Conservation (phyloP, 2,888 invertebrate genomes). For the Cryptophagus acutangulus region DNA sequence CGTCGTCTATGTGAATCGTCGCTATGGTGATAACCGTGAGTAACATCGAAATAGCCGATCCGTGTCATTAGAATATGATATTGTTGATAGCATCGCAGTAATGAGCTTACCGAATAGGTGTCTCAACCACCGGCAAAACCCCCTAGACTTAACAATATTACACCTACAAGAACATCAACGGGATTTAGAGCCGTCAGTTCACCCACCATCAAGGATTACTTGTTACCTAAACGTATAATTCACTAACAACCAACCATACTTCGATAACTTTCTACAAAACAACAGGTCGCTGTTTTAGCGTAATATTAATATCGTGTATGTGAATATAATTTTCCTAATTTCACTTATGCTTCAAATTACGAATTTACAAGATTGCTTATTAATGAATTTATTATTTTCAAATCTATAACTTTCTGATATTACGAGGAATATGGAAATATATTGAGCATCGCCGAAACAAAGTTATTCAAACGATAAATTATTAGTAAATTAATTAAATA, state of each 20-base stretch:
- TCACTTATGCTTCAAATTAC: no score
- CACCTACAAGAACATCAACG: slow-evolving; percentile 15
- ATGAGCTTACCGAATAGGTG: slow-evolving; percentile 30
- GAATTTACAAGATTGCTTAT: no score
- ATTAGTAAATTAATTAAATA: no score
- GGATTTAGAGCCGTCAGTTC: slow-evolving; percentile 6
- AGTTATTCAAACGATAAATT: no score
- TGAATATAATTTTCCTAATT: no score
- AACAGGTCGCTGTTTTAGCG: slow-evolving; percentile 5
- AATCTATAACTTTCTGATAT: no score
- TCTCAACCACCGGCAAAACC: slow-evolving; percentile 15
- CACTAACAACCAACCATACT: slow-evolving; percentile 11
- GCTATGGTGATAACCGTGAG: slow-evolving; percentile 22
- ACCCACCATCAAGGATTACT: slow-evolving; percentile 7
- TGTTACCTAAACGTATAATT: slow-evolving; percentile 9
- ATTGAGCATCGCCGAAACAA: no score
- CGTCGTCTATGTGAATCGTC: slow-evolving; percentile 13
- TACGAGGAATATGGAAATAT: no score
- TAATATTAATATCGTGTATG: no score
- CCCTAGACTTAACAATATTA: slow-evolving; percentile 15
- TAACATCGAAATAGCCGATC: slow-evolving; percentile 27
- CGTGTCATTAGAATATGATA: slow-evolving; percentile 43
- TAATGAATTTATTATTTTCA: no score
- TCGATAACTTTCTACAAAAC: slow-evolving; percentile 3
- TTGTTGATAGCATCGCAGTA: slow-evolving; percentile 35